phyloP scores from a whole-genome alignment of 2,888 invertebrate genomes.

The Priapulus caudatus region DNA sequence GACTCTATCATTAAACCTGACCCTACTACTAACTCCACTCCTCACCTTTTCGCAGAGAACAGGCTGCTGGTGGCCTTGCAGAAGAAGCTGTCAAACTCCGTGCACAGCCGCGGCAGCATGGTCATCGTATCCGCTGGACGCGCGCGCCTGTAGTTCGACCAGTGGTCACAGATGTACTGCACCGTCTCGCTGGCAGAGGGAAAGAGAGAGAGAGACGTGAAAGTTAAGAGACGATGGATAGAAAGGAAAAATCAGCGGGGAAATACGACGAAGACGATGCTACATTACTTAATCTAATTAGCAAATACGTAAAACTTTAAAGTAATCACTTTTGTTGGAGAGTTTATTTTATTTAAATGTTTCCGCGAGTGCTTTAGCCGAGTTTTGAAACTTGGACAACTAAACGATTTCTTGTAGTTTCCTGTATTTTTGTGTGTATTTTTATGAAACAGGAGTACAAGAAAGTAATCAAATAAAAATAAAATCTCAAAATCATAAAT shows the following conservation, averaged over 20 bases:
- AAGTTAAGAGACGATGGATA: too few species aligned
- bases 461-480: not conserved
- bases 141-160: constrained; percentile 44
- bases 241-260: too few species aligned
- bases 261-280: too few species aligned
- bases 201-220: constrained; percentile 8
- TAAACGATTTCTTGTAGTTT: too few species aligned
- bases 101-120: constrained; percentile 49
- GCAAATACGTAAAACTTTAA: too few species aligned
- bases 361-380: too few species aligned
- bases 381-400: too few species aligned
- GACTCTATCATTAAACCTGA: too few species aligned
- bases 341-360: too few species aligned
- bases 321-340: too few species aligned
- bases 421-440: constrained; percentile 5
- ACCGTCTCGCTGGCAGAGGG: constrained; percentile 48
- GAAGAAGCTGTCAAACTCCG: constrained; percentile 61
- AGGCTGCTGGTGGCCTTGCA: constrained; percentile 54
- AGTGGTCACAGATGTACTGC: constrained; percentile 59
- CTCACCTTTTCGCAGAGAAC: constrained; percentile 52
- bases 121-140: constrained; percentile 30
- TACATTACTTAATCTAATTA: too few species aligned
- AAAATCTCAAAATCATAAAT: not conserved
- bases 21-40: too few species aligned
- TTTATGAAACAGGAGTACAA: not conserved